Evolutionary conservation across 1,140 invertebrate species (phyloP).

Genomic region (Heliothis subflexa): DNA sequence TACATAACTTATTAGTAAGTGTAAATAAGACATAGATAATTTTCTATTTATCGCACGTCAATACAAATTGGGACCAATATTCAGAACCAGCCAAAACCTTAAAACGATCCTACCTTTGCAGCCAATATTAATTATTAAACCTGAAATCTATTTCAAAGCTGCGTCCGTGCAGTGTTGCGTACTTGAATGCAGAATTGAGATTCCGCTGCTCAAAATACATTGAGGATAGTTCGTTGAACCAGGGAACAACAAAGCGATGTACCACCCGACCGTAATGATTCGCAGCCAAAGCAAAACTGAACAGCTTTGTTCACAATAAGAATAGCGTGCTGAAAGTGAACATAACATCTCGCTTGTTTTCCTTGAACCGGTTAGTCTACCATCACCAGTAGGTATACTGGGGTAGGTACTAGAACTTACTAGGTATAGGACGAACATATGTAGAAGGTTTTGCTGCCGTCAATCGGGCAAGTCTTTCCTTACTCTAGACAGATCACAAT

Average conservation of each 20-base stretch:
- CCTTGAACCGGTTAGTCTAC: no score
- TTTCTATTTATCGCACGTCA: no score
- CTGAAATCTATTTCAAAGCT: conserved; percentile 29
- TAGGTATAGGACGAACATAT: no score
- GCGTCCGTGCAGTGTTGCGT: not conserved
- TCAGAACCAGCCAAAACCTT: not conserved
- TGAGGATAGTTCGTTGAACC: conserved; percentile 42
- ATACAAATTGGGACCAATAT: no score
- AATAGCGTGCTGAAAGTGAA: not conserved
- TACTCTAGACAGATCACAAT: no score
- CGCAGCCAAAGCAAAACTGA: conserved; percentile 41
- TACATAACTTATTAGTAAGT: no score
- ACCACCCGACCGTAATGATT: conserved; percentile 46
- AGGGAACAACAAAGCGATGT: conserved; percentile 48
- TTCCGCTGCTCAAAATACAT: conserved; percentile 33
- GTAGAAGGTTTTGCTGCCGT: no score
- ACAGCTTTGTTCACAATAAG: conserved; percentile 34
- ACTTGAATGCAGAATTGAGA: conserved; percentile 39
- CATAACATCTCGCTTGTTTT: not conserved
- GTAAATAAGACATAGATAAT: no score
- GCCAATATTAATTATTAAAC: not conserved
- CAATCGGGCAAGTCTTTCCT: no score
- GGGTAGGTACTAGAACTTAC: no score
- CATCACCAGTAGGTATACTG: no score
- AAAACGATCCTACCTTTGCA: not conserved